phyloP scores from a whole-genome alignment of 2,888 invertebrate genomes.

The Brenthis ino region DNA sequence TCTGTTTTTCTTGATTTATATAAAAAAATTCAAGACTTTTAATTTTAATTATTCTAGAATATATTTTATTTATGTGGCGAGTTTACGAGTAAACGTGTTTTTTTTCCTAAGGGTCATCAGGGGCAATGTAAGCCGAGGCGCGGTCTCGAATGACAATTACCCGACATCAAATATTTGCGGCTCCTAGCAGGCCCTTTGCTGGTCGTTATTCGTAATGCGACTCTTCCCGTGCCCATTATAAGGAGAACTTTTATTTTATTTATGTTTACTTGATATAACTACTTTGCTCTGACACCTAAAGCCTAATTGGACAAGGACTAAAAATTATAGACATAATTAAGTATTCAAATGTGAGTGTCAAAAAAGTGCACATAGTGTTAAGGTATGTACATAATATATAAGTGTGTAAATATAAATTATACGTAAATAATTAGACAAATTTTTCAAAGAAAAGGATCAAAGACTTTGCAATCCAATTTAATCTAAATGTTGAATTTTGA shows the following conservation, averaged over 20 bases:
- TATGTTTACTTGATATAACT: not conserved
- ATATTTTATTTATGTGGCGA: slow-evolving; percentile 6
- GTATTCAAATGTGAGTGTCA: too few relatives aligned
- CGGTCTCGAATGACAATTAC: slow-evolving; percentile 75
- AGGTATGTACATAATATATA: too few relatives aligned
- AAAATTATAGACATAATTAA: too few relatives aligned
- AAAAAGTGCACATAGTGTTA: too few relatives aligned
- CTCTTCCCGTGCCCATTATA: slow-evolving; percentile 40
- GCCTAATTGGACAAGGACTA: too few relatives aligned
- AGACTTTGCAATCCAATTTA: too few relatives aligned
- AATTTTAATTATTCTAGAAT: not conserved
- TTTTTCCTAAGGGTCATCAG: slow-evolving; percentile 46
- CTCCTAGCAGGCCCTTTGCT: slow-evolving; percentile 71
- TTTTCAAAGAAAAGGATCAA: too few relatives aligned
- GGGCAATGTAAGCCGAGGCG: slow-evolving; percentile 50
- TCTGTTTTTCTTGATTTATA: too few relatives aligned
- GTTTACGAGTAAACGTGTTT: slow-evolving; percentile 23
- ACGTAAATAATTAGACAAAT: too few relatives aligned
- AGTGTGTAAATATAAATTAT: too few relatives aligned
- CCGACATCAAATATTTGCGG: slow-evolving; percentile 76
- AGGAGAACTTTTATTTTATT: slow-evolving; percentile 25
- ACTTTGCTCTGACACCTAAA: not conserved
- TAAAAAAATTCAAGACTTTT: too few relatives aligned
- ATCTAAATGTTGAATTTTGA: too few relatives aligned
- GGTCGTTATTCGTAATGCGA: slow-evolving; percentile 75